These are phyloP conservation scores for Nasonia giraulti DNA, from an alignment of 1,140 invertebrate species.

Conservation along the genomic window DNA sequence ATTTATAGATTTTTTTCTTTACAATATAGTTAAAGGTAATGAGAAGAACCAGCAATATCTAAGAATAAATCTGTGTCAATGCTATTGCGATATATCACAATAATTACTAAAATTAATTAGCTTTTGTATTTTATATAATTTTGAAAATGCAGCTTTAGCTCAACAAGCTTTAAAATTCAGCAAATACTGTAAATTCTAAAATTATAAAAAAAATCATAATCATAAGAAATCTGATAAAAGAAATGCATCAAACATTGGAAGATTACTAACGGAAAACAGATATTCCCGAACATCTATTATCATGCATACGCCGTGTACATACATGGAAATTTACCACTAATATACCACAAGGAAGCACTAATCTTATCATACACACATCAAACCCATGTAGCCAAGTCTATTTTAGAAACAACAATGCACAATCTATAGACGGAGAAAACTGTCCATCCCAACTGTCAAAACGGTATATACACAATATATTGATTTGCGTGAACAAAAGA, in stretches of 20 bases:
- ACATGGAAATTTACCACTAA: no score
- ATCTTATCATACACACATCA: background rate
- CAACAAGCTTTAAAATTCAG: background rate
- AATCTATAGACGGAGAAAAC: background rate
- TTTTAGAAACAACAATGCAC: background rate
- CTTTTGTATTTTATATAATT: background rate
- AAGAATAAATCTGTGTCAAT: background rate
- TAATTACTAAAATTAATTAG: background rate
- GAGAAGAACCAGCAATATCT: background rate
- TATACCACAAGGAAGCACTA: background rate
- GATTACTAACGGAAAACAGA: no score
- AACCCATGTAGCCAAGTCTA: no score
- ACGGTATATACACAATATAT: background rate
- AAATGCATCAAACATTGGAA: no score
- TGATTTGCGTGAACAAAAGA: conserved; percentile 33
- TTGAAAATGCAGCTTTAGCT: background rate
- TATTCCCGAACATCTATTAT: no score
- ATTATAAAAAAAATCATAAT: no score
- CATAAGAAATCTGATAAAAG: no score
- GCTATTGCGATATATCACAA: background rate
- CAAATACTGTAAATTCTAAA: no score
- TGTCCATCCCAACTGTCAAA: background rate
- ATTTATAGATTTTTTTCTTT: background rate
- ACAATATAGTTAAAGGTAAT: background rate
- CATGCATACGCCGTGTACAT: no score